A percentile compares a stretch with the other conserved stretches of the same genome.
Evolutionary conservation across 2,888 invertebrate genomes (phyloP).

Genomic region (Eugnorisma glareosa): DNA sequence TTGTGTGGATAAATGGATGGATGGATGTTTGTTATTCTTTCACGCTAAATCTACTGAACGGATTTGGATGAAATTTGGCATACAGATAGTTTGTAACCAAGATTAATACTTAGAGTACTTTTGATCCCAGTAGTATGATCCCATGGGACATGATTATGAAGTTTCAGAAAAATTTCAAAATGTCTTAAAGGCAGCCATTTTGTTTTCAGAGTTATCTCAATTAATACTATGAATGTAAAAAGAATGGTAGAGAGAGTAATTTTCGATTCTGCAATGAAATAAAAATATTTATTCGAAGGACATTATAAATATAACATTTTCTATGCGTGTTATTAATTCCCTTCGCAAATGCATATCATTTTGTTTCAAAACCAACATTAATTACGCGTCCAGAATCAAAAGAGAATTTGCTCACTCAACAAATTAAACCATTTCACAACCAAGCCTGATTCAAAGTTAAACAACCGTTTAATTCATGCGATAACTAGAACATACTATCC

Average conservation of each 20-base stretch:
- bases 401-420: not conserved
- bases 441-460: slow-evolving; percentile 13
- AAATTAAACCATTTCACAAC: not conserved
- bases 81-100: too few relatives aligned
- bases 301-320: not conserved
- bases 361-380: not conserved
- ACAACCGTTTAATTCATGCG: slow-evolving; percentile 27
- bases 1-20: too few relatives aligned
- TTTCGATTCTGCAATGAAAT: not conserved
- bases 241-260: too few relatives aligned
- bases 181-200: not conserved
- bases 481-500: slow-evolving; percentile 15
- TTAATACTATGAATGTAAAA: too few relatives aligned
- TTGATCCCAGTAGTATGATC: too few relatives aligned
- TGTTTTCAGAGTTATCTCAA: not conserved
- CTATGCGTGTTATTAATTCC: not conserved
- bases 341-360: too few relatives aligned
- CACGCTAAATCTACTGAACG: too few relatives aligned
- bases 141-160: too few relatives aligned
- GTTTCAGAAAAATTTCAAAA: not conserved
- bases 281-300: not conserved
- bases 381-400: not conserved
- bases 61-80: too few relatives aligned
- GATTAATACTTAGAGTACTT: too few relatives aligned
- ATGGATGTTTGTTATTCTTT: too few relatives aligned